Evolutionary conservation across 2,797 vertebrate species (phyloP).

Genomic region (Esox lucius): DNA sequence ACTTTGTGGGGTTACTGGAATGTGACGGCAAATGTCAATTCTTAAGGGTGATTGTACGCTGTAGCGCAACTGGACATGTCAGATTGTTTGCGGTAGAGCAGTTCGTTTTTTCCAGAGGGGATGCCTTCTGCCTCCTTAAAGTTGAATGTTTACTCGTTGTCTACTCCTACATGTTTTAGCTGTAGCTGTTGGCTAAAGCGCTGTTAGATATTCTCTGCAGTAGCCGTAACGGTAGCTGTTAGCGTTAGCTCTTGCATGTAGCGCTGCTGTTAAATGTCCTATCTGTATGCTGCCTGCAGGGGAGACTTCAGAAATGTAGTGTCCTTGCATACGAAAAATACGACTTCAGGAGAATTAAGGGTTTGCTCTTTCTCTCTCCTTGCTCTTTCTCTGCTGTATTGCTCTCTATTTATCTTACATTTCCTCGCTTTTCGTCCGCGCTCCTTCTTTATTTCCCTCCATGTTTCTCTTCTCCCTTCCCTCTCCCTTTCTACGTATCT

Average conservation of each 20-base stretch:
- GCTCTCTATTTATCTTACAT: conserved; percentile 25
- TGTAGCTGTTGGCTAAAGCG: conserved; percentile 22
- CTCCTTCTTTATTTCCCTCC: not conserved
- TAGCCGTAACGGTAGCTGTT: conserved; percentile 32
- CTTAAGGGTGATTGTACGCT: too few relatives aligned
- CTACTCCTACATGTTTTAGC: conserved; percentile 33
- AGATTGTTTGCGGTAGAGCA: not conserved
- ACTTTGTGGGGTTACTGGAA: too few relatives aligned
- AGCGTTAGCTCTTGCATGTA: not conserved
- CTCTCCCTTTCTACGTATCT: conserved; percentile 28
- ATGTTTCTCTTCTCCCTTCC: conserved; percentile 34
- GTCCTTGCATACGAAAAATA: not conserved
- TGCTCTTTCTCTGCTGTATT: conserved; percentile 16
- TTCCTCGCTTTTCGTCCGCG: conserved; percentile 7
- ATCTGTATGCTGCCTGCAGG: conserved; percentile 57
- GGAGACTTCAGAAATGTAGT: conserved; percentile 49
- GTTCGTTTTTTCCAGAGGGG: too few relatives aligned
- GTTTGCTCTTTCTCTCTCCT: conserved; percentile 43
- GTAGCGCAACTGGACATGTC: conserved; percentile 17
- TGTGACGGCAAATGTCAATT: too few relatives aligned
- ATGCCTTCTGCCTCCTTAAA: not conserved
- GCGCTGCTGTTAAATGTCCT: conserved; percentile 16
- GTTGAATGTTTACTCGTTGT: not conserved
- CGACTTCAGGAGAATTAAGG: conserved; percentile 32
- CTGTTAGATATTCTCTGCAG: not conserved